Base-by-base conservation (phyloP, 1,140 invertebrate species). In the Achatina immaculata region DNA sequence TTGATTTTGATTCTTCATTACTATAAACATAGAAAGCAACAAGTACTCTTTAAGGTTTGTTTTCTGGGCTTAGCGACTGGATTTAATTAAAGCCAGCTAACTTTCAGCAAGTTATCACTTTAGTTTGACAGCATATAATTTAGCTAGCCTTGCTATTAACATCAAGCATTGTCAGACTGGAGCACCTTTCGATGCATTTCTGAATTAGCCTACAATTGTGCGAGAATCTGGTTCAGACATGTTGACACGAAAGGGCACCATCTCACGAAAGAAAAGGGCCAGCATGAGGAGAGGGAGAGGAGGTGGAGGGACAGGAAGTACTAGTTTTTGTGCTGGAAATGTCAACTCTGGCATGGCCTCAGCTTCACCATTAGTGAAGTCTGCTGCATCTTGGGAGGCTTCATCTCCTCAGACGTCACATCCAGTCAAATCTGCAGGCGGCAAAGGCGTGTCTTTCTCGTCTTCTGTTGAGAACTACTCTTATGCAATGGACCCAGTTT, bases 251-350 rank as follows among this genome's bases (percentile, higher is more conserved):
- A 69, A 69, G 24, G 68, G 68, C 28, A 69, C 68, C 38, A 69
- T 69, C 31, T 69, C 68, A 36, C 68, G 68, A 36, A 69, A 69
- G 36, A 69, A 69, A 16, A 69, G 68, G 24, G 68, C 68, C 31
- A 69, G 68, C 24, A 69, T 69, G 68, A 34, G 68, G 9, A 69
- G 68, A 36, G 68, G 68, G n/a, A 69, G 68, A 36, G 38, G 34
- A 71, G 68, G 68, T 9, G 38, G 7, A 55, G 48, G 7, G 3
- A 2, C 48, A 55, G 48, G 48, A 55, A 19, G 48, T 55, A 21
- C 7, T 21, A 19, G 16, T 7, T 2, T 24, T 55, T 14, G 7
- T 21, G 7, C 19, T 14, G 48, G 48, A 55, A n/a, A n/a, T n/a
- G 48, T 21, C 19, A 21, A 24, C 48, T 14, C 48, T 55, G n/a